Base-by-base conservation (phyloP, 2,113 vertebrate species). In the Trematomus loennbergii region DNA sequence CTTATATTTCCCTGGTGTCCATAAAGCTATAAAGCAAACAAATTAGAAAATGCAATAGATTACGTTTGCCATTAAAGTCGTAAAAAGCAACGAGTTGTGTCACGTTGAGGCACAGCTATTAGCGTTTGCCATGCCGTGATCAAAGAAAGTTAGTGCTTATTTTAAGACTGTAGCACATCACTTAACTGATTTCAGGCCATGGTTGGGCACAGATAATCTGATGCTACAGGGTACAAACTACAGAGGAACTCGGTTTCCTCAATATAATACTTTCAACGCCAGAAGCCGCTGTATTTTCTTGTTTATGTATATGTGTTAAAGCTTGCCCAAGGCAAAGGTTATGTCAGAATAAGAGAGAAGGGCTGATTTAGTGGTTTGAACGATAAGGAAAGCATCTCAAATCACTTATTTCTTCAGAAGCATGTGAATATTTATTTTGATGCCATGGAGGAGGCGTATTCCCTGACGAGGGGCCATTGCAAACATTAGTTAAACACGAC, bases 401-500 rank as follows among this genome's bases (percentile, higher is more conserved):
- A 94, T 95, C 80, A 69, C 63, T 86, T 88, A 84, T 90, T 84
- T 76, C 86, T 72, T 57, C 82, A 48, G 80, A 64, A 61, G 88
- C 88, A 85, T 89, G 87, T 85, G 82, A 90, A 92, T 90, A 84
- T 89, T 81, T 90, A 83, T 93, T 88, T 91, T 86, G 89, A 88
- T 86, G 89, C 79, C 60, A 62, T 65, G 64, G 78, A 86, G 88
- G 91, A 89, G 94, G 93, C 83, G 90, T 85, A 86, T 89, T 86
- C 88, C 85, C 71, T 20, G 74, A 83, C 80, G 72, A 84, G 81
- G 74, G 88, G 81, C 85, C 84, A 88, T 85, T 83, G 83, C 88
- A 87, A 91, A 94, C 89, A 92, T 94, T 91, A 92, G 85, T 81
- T 86, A 86, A 93, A 93, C 89, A 55, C 79, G 68, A 85, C 89